Evolutionary conservation across 2,797 vertebrate genomes (phyloP).

Genomic region (Huso huso): DNA sequence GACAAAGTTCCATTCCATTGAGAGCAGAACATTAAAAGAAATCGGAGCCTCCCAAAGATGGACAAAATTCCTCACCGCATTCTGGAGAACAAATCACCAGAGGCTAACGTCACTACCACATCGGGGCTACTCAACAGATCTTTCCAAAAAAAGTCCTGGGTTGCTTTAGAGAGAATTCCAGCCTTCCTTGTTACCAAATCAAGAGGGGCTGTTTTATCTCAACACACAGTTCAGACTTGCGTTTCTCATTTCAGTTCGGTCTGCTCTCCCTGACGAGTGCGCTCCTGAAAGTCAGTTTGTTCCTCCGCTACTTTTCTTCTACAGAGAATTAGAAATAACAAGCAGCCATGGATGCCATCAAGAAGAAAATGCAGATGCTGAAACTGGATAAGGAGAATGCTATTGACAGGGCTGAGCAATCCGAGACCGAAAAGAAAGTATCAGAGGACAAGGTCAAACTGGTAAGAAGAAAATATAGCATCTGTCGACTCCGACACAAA

Average conservation of each 20-base stretch:
- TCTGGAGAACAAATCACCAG: slow-evolving; percentile 26
- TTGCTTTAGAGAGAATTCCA: slow-evolving; percentile 29
- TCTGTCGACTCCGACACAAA: too few relatives aligned
- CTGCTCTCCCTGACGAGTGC: slow-evolving; percentile 7
- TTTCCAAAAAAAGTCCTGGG: slow-evolving; percentile 37
- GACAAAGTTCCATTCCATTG: slow-evolving; percentile 19
- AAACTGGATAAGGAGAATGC: slow-evolving; percentile 94
- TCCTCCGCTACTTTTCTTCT: slow-evolving; percentile 13
- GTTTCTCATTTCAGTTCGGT: slow-evolving; percentile 36
- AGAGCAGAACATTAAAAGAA: slow-evolving; percentile 17
- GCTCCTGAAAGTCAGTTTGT: slow-evolving; percentile 4
- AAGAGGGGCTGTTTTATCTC: slow-evolving; percentile 10
- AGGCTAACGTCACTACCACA: slow-evolving; percentile 27
- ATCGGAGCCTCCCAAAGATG: slow-evolving; percentile 39
- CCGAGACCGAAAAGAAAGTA: slow-evolving; percentile 90
- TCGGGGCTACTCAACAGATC: slow-evolving; percentile 24
- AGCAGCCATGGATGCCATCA: slow-evolving; percentile 84
- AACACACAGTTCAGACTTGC: slow-evolving; percentile 29
- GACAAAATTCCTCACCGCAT: slow-evolving; percentile 30
- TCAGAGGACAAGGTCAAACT: slow-evolving; percentile 93
- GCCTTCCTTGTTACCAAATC: slow-evolving; percentile 24
- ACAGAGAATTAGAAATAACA: slow-evolving; percentile 13
- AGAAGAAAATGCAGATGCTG: slow-evolving; percentile 97
- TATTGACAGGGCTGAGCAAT: slow-evolving; percentile 88
- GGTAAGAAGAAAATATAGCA: slow-evolving; percentile 52